Conservation (phyloP, 2,113 vertebrate genomes). For the Thalassoma bifasciatum region DNA sequence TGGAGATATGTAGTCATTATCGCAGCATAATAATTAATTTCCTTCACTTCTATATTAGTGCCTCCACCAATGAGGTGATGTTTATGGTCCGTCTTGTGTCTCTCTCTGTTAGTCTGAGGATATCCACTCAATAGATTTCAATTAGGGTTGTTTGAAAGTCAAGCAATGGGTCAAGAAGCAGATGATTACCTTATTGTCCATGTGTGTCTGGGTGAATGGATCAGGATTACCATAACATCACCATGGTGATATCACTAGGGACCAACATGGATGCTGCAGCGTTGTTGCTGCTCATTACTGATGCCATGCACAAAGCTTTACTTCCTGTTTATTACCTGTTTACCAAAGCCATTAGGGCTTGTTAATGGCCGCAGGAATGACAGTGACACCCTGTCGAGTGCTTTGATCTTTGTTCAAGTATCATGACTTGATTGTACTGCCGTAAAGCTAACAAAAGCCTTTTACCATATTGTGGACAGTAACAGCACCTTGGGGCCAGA, state of each 20-base stretch:
- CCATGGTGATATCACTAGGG: too few species aligned
- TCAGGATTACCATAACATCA: too few species aligned
- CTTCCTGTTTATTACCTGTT: too few species aligned
- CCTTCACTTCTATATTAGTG: conserved; percentile 15
- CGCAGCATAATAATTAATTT: conserved; percentile 31
- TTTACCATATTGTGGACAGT: too few species aligned
- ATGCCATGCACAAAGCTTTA: too few species aligned
- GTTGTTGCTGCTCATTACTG: too few species aligned
- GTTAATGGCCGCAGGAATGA: background rate
- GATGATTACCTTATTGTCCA: too few species aligned
- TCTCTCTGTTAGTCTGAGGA: background rate
- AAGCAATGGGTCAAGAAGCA: background rate
- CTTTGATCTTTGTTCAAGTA: background rate
- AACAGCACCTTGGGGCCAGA: too few species aligned
- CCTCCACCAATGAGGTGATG: background rate
- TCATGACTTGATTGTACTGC: background rate
- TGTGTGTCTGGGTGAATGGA: too few species aligned
- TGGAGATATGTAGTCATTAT: conserved; percentile 43
- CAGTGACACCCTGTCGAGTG: background rate
- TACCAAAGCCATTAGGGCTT: too few species aligned
- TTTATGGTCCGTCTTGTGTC: conserved; percentile 13
- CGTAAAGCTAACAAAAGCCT: background rate
- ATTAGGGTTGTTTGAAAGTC: background rate
- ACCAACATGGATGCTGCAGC: too few species aligned
- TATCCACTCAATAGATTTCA: conserved; percentile 15